Evolutionary conservation across 2,888 invertebrate genomes (phyloP), one percentile per base, ranked within the genome.

Genomic region (Drosophila nr. perissopoda): DNA sequence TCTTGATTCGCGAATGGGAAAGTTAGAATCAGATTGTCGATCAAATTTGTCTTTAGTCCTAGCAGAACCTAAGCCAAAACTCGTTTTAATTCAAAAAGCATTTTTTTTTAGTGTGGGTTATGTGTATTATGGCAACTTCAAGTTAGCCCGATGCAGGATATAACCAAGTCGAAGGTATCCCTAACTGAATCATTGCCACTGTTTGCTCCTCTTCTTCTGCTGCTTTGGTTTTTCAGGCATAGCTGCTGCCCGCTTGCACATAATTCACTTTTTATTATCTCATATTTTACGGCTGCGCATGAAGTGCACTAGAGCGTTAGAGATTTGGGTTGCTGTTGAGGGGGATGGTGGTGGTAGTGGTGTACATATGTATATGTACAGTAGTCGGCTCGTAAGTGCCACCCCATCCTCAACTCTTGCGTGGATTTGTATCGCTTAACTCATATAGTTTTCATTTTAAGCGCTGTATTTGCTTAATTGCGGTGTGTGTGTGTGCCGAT

Each of bases 191-290:
- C 46, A 8, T 66, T 46, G 53, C 48, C 27, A 56, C 29, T 57
- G 68, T 57, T 68, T 54, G 56, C 53, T 60, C 29, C 49, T 33
- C 53, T 34, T 38, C 46, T 49, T 48, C 2, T n/a, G 38, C 38
- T 38, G 13, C 54, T 56, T 56, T 54, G 53, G 53, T 56, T 54
- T 60, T 54, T 62, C 59, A 60, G 65, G 46, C 34, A 29, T 56
- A 27, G 65, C 36, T 76, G 74, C 70, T 79, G 82, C 71, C 67
- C 72, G 69, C 73, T 68, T 64, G 81, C 81, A 69, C 86, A 85
- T 85, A 85, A 85, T 85, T 85, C 88, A 85, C 88, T 88, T 85
- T 85, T 85, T 85, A 85, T 85, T 88, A 88, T 85, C 87, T 88
- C 88, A 86, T 85, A 84, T 84, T 84, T 84, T 86, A 85, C 78